Base-by-base conservation (phyloP, 2,797 vertebrate genomes). In the Ambastaia sidthimunki region DNA sequence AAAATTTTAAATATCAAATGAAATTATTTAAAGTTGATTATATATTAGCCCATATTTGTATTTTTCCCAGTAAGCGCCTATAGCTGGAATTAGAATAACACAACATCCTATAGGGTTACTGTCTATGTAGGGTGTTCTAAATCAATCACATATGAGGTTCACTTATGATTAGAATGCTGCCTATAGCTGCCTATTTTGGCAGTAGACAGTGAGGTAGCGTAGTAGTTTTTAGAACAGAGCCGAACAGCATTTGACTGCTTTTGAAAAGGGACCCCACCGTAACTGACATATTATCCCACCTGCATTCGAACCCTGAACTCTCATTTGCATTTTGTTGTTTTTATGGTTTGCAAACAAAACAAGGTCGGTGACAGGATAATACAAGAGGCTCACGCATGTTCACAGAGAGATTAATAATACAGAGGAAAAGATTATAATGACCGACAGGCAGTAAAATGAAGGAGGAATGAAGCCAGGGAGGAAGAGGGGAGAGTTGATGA, bases 361-460 rank as follows among this genome's bases (percentile, higher is more conserved):
- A 78, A 63, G 68, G 76, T 78, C 68, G 23, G 54, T 69, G 67
- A 65, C 74, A 57, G 50, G 79, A 76, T 76, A 63, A 55, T 54
- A 71, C 13, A 16, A 65, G 37, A 28, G 37, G 65, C 72, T 69
- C 60, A 44, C 37, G 4, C 60, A 55, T 66, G 69, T 72, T 65
- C 65, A 72, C 47, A 12, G 23, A 66, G 19, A 54, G 54, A 65
- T 75, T 59, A 80, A 71, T 63, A 28, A 77, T 85, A 59, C 89
- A 88, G 90, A 80, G 90, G 87, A 92, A 86, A 80, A 85, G 90
- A 87, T 85, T 85, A 88, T 92, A 93, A 94, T 94, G 93, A 88
- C 89, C 91, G 71, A 86, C 89, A 90, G 89, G 81, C 72, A 90
- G 87, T 85, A 90, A 90, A 93, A 91, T 90, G 90, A 90, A 89